Conservation (phyloP, 2,888 invertebrate genomes). For the Syrista parreyssii region DNA sequence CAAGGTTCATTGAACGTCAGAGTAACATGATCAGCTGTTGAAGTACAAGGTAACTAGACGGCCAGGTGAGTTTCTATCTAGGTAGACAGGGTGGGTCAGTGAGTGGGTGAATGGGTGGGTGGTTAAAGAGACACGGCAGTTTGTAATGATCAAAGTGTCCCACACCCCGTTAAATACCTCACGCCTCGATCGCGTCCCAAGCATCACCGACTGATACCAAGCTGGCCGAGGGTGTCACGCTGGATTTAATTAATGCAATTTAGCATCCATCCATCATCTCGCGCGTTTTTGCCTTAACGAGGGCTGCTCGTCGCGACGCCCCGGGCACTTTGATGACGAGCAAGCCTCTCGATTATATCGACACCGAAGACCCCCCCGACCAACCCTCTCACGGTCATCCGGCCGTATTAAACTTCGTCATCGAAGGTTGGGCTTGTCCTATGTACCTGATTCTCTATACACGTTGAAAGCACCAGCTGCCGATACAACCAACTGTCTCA, state of each 20-base stretch:
- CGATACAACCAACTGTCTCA: constrained; percentile 27
- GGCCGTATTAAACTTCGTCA: constrained; percentile 40
- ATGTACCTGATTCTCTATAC: neutral
- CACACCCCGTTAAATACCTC: constrained; percentile 57
- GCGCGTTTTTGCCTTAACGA: constrained; percentile 63
- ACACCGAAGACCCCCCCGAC: constrained; percentile 49
- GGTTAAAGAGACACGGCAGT: constrained; percentile 6
- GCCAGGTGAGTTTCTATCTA: too few relatives aligned
- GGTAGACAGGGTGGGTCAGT: too few relatives aligned
- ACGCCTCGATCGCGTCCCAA: constrained; percentile 53
- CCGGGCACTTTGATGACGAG: constrained; percentile 54
- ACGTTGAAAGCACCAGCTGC: constrained; percentile 33
- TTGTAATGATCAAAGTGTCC: constrained; percentile 62
- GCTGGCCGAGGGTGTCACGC: constrained; percentile 57
- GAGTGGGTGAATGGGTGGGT: too few relatives aligned
- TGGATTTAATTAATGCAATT: constrained; percentile 66
- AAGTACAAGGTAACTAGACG: too few relatives aligned
- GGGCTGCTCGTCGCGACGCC: constrained; percentile 39
- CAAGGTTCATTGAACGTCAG: too few relatives aligned
- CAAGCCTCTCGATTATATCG: constrained; percentile 55
- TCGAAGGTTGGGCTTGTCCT: constrained; percentile 4
- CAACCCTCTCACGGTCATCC: constrained; percentile 41
- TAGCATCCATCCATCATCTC: constrained; percentile 65
- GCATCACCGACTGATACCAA: constrained; percentile 53
- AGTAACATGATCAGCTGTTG: too few relatives aligned